Base-by-base conservation (phyloP, 2,797 vertebrate species). In the Denticeps clupeoides region DNA sequence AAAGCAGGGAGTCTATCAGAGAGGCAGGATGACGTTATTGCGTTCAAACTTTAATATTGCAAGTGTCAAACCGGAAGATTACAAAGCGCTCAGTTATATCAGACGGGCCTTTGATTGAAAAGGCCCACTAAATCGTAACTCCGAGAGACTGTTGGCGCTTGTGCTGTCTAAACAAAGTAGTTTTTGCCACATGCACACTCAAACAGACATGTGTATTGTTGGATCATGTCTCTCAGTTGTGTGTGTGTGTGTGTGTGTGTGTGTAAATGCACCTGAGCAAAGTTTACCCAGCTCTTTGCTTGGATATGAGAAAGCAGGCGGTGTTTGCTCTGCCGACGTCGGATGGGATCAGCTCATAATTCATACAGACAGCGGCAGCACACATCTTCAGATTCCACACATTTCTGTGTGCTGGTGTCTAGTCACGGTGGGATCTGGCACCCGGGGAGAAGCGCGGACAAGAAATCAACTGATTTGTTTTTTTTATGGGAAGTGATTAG, bases 251-350 rank as follows among this genome's bases (percentile, higher is more conserved):
- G 32, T 12, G 37, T 37, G 33, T 16, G 37, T 38, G 35, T 38
- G 4, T 38, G 38, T 21, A 37, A 9, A 38, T 38, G 16, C 38
- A 21, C 9, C 35, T 38, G 35, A 9, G 18, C 38, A 21, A 42
- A 45, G 38, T 57, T 54, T 33, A 22, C 43, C 18, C 40, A 52
- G 27, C 24, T 46, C 16, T 18, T 54, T 16, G 10, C 44, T 11
- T 26, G 35, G 35, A 38, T 51, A 33, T 41, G 19, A 11, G 15
- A 41, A 24, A 28, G 35, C 45, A 40, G 41, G 32, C 49, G 23
- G 37, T 54, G 43, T 62, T 58, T 62, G 18, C 43, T 47, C 26
- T 37, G 31, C 46, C 47, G 31, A 52, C 27, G 55, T 50, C 47
- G 42, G 38, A 32, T 41, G 26, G 44, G 41, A 46, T 54, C 59